These are phyloP conservation scores for Philaethria dido DNA, from an alignment of 2,888 invertebrate species.

Conservation along the genomic window DNA sequence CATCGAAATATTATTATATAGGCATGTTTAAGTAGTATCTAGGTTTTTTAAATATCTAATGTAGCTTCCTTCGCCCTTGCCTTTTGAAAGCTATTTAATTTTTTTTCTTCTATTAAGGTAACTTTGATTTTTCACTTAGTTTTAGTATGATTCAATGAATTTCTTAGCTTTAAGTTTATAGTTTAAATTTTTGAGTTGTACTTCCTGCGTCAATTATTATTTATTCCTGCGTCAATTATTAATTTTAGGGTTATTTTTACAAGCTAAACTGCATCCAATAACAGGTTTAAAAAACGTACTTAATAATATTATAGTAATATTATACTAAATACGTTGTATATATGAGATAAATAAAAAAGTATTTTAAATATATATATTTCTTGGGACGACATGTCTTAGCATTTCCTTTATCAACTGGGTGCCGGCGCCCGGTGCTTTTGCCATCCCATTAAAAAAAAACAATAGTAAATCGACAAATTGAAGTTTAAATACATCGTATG, in stretches of 20 bases:
- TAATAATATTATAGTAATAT: neutral
- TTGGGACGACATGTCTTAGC: no score
- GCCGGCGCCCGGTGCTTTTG: no score
- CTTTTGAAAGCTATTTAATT: neutral
- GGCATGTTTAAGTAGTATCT: neutral
- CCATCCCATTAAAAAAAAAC: no score
- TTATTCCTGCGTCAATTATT: no score
- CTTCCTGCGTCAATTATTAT: constrained; percentile 78
- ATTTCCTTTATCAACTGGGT: no score
- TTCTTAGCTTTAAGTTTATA: constrained; percentile 20
- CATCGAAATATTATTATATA: neutral
- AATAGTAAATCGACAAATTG: no score
- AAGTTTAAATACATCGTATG: neutral
- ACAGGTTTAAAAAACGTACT: neutral
- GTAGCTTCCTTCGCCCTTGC: neutral
- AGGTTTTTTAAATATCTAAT: neutral
- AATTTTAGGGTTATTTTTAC: constrained; percentile 56
- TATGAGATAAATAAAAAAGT: no score
- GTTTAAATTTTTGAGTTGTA: constrained; percentile 49
- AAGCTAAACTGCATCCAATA: constrained; percentile 26
- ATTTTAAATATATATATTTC: no score
- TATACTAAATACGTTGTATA: no score
- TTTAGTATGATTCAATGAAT: constrained; percentile 18
- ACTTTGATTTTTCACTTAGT: constrained; percentile 3
- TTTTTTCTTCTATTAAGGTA: neutral